Percentiles rank a stretch among this genome's conserved stretches.
phyloP scores from a whole-genome alignment of 2,113 vertebrate genomes.

The Ceratotherium simum region DNA sequence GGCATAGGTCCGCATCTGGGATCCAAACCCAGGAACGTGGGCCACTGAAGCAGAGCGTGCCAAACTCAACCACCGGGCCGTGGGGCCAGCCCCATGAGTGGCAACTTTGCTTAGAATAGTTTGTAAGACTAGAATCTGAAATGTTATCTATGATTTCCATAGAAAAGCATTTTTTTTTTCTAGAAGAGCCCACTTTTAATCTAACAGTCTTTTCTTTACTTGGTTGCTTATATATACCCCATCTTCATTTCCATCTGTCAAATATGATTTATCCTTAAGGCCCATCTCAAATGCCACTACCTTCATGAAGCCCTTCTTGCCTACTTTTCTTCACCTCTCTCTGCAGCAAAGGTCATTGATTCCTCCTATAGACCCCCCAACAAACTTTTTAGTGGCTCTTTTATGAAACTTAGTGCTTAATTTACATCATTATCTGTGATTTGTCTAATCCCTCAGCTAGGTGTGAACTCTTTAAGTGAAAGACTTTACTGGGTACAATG shows the following conservation, averaged over 20 bases:
- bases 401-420: constrained; percentile 42
- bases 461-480: constrained; percentile 30
- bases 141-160: neutral
- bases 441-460: neutral
- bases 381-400: neutral
- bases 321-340: neutral
- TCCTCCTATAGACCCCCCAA: neutral
- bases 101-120: constrained; percentile 12
- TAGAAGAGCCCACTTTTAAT: neutral
- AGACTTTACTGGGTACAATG: constrained; percentile 1
- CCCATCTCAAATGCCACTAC: neutral
- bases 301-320: neutral
- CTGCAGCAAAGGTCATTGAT: neutral
- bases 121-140: constrained; percentile 43
- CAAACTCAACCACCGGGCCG: too few species aligned
- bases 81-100: neutral
- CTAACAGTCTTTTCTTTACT: constrained; percentile 28
- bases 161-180: neutral
- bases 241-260: constrained; percentile 27
- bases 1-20: too few species aligned
- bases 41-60: too few species aligned
- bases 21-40: too few species aligned
- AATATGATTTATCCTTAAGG: neutral
- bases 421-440: constrained; percentile 21
- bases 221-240: neutral